Base-by-base conservation (phyloP, 2,113 vertebrate genomes). In the Pachyramphus minor region DNA sequence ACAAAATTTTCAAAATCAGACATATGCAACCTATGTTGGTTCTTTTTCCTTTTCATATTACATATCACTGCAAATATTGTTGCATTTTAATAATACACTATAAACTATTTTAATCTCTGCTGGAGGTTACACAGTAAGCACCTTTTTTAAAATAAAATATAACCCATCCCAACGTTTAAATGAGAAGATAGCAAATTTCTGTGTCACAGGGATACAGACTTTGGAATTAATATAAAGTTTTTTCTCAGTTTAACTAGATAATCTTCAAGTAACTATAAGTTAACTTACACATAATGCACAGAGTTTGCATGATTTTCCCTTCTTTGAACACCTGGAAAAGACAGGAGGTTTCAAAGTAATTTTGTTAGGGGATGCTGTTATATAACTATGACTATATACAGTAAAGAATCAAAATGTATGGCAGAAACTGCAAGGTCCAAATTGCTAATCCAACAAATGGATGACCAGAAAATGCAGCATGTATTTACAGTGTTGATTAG, bases 401-500 rank as follows among this genome's bases (percentile, higher is more conserved):
- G 33, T 67, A 84, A 96, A 92, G 69, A 89, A 95, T 89, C 41
- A 78, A 89, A 95, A 74, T 31, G n/a, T 68, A 69, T 49, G 41
- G 71, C 64, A 80, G 92, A 93, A 94, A 87, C 53, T n/a, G 74
- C 87, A 96, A 89, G 95, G 92, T 79, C 77, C 47, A 83, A 88
- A 95, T 62, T 87, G 72, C 90, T 96, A 97, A 97, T 93, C 87
- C 77, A 81, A 79, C 64, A 91, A 97, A 93, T 56, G 30, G 76
- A 80, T 62, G 41, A 83, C 47, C 52, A 94, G 45, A 50, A 92
- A 93, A 86, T 10, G 39, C 81, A 88, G 84, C 78, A 59, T 76
- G 71, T 90, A 95, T 95, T 96, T 96, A 95, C 89, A 91, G 75
- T 75, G 87, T 91, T 96, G 94, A 92, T 96, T 97, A 95, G 62